These are phyloP conservation scores for Gasteruption jaculator DNA, from an alignment of 2,888 invertebrate species.

Conservation along the genomic window DNA sequence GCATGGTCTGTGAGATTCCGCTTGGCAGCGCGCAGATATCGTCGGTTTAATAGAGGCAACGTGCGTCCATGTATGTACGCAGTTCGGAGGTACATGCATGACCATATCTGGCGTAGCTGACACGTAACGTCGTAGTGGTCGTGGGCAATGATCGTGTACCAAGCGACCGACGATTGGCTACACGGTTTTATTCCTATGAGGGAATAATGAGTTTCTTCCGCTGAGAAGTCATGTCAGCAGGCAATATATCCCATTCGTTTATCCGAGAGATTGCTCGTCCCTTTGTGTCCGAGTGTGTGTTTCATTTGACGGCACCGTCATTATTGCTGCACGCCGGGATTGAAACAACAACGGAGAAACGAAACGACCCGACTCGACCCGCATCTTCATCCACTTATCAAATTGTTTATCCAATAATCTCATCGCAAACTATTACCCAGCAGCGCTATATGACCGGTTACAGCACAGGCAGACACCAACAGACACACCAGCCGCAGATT, in stretches of 20 bases:
- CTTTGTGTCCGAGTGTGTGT: no score
- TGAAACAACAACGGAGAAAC: no score
- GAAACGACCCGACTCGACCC: constrained; percentile 31
- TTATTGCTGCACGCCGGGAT: no score
- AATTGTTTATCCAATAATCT: constrained; percentile 33
- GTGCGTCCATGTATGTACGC: no score
- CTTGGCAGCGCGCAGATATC: no score
- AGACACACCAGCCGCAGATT: constrained; percentile 10
- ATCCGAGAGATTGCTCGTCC: no score
- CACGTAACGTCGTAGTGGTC: constrained; percentile 23
- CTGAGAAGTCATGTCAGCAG: no score
- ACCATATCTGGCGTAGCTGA: constrained; percentile 17
- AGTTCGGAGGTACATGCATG: no score
- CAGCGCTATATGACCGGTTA: neutral
- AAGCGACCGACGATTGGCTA: constrained; percentile 35
- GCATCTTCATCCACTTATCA: constrained; percentile 37
- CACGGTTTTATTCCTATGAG: constrained; percentile 27
- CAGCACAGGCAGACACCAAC: neutral
- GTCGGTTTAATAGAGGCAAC: no score
- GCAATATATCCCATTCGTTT: constrained; percentile 36
- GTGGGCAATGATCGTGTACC: constrained; percentile 36
- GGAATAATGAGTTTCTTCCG: constrained; percentile 48
- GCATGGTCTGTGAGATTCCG: no score
- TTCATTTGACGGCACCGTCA: no score
- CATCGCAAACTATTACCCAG: constrained; percentile 20